These are phyloP conservation scores for Julus scandinavius DNA, from an alignment of 2,888 invertebrate species.

Conservation along the genomic window DNA sequence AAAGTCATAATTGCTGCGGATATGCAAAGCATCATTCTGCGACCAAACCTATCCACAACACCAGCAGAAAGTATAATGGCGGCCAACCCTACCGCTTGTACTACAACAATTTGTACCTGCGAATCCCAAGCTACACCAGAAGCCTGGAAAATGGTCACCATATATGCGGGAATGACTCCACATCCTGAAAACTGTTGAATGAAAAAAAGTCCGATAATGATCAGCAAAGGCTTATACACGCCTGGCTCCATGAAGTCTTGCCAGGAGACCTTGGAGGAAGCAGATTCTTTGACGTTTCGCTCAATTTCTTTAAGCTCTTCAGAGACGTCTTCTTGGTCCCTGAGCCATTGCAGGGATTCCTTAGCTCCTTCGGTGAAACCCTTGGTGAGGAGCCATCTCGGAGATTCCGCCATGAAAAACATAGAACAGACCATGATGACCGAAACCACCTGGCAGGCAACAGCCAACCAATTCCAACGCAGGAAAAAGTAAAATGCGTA, in stretches of 20 bases:
- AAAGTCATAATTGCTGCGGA: conserved; percentile 56
- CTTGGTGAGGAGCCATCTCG: conserved; percentile 53
- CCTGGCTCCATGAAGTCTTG: neutral
- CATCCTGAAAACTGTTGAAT: conserved; percentile 59
- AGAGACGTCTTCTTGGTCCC: conserved; percentile 42
- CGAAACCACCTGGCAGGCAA: conserved; percentile 41
- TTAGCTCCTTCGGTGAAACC: neutral
- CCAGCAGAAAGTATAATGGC: conserved; percentile 35
- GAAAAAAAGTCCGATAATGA: conserved; percentile 58
- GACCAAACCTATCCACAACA: conserved; percentile 57
- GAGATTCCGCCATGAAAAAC: conserved; percentile 53
- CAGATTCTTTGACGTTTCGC: neutral
- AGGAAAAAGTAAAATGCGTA: conserved; percentile 49
- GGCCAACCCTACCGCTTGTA: conserved; percentile 45
- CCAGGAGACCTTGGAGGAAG: neutral
- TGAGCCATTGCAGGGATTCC: neutral
- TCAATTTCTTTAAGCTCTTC: conserved; percentile 36
- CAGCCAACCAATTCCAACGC: conserved; percentile 53
- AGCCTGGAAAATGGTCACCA: conserved; percentile 58
- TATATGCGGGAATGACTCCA: conserved; percentile 58
- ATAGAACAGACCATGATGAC: neutral
- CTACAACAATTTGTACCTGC: conserved; percentile 55
- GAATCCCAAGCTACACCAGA: conserved; percentile 57
- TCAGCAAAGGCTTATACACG: conserved; percentile 56
- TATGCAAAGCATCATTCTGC: conserved; percentile 57